Percentiles rank a stretch among this genome's conserved stretches.
Conservation (phyloP, 2,888 invertebrate species). For the Latrodectus elegans region DNA sequence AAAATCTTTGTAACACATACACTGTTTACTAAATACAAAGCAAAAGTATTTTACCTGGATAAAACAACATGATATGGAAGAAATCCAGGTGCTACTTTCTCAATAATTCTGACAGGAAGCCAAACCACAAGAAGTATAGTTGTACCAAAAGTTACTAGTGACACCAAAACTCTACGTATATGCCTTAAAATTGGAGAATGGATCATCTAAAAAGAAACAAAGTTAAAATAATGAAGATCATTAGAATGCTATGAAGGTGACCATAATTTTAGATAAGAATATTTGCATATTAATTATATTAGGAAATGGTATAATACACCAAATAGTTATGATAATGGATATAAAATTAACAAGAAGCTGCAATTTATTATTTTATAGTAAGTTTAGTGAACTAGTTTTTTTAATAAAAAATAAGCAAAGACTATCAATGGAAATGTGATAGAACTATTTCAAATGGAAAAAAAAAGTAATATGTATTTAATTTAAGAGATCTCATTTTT, state of each 20-base stretch:
- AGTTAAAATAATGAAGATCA: neutral
- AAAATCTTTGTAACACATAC: no score
- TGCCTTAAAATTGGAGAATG: conserved; percentile 94
- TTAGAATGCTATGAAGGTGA: no score
- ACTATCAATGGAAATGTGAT: no score
- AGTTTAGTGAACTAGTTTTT: no score
- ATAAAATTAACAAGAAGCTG: no score
- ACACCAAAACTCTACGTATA: conserved; percentile 90
- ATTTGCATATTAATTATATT: neutral
- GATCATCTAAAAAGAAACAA: conserved; percentile 85
- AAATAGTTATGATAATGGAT: no score
- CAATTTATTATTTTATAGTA: no score
- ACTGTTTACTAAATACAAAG: neutral
- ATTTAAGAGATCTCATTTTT: no score
- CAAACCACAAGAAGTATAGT: conserved; percentile 96
- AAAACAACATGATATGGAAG: conserved; percentile 93
- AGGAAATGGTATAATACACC: no score
- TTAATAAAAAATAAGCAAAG: no score
- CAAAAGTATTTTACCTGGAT: conserved; percentile 73
- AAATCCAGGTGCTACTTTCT: conserved; percentile 87
- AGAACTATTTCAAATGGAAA: no score
- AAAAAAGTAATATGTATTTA: no score
- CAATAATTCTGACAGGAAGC: conserved; percentile 92
- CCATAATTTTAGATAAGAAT: neutral
- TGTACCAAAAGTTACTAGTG: conserved; percentile 96